These are phyloP conservation scores for Hirundo rustica DNA, from an alignment of 2,797 vertebrate genomes.

Conservation along the genomic window DNA sequence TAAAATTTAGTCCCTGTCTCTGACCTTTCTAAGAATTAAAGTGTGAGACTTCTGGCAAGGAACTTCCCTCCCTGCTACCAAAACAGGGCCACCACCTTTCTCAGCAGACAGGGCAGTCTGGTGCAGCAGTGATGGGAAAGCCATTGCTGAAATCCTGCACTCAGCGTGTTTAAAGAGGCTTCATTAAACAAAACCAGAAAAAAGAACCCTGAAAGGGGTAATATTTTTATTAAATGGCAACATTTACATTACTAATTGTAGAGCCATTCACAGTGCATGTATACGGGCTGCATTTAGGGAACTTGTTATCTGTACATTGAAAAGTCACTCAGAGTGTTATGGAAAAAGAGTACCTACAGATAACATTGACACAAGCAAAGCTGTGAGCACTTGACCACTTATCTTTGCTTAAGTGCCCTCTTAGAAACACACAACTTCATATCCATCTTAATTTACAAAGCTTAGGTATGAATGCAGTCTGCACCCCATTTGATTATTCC, in stretches of 20 bases:
- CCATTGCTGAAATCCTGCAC: neutral
- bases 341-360: constrained; percentile 38
- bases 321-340: constrained; percentile 2
- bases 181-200: neutral
- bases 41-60: neutral
- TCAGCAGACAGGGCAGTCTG: neutral
- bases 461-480: neutral
- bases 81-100: neutral
- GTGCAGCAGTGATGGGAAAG: neutral
- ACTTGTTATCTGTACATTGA: neutral
- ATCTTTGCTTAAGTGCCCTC: constrained; percentile 48
- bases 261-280: neutral
- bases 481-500: neutral
- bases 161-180: neutral
- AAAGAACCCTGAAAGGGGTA: neutral
- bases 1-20: neutral
- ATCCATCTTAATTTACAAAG: constrained; percentile 13
- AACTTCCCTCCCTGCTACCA: neutral
- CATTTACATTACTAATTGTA: neutral
- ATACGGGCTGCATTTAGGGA: neutral
- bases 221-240: neutral
- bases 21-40: neutral
- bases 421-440: constrained; percentile 30
- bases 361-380: constrained; percentile 49
- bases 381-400: constrained; percentile 23